phyloP scores from a whole-genome alignment of 2,113 vertebrate species.

The Accipiter virgatus region DNA sequence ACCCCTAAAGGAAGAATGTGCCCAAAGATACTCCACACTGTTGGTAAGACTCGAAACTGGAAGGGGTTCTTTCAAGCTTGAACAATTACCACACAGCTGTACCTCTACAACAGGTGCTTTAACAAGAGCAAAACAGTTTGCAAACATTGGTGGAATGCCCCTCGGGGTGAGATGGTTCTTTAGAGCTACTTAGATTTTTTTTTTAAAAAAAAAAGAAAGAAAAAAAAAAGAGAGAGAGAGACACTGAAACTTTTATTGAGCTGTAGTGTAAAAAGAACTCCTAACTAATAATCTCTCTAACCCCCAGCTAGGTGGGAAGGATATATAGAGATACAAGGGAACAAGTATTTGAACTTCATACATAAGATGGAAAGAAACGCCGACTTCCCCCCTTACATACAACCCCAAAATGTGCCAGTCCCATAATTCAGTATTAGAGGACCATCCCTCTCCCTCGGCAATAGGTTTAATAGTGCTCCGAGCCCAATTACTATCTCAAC shows the following conservation, averaged over 20 bases:
- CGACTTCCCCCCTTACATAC: not conserved
- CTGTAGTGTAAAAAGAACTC: not conserved
- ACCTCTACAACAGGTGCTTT: conserved; percentile 51
- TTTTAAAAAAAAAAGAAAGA: too few relatives aligned
- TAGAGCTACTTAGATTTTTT: not conserved
- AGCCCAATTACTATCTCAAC: not conserved
- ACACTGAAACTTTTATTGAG: not conserved
- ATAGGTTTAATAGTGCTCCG: not conserved
- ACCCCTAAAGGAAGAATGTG: not conserved
- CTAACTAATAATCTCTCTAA: not conserved
- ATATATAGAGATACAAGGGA: not conserved
- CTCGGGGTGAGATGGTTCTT: not conserved
- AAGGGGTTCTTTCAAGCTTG: conserved; percentile 36
- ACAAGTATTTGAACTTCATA: not conserved
- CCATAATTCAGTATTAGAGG: not conserved
- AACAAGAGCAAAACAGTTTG: conserved; percentile 21
- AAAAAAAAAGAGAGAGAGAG: not conserved
- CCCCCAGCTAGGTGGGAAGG: not conserved
- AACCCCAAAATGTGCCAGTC: not conserved
- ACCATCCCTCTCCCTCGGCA: not conserved
- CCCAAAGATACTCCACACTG: not conserved
- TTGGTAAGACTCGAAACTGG: not conserved
- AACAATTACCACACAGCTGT: conserved; percentile 39
- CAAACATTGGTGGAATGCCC: conserved; percentile 35
- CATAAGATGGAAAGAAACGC: not conserved